Conservation (phyloP, 2,888 invertebrate genomes). For the Trissonchulus sp. region DNA sequence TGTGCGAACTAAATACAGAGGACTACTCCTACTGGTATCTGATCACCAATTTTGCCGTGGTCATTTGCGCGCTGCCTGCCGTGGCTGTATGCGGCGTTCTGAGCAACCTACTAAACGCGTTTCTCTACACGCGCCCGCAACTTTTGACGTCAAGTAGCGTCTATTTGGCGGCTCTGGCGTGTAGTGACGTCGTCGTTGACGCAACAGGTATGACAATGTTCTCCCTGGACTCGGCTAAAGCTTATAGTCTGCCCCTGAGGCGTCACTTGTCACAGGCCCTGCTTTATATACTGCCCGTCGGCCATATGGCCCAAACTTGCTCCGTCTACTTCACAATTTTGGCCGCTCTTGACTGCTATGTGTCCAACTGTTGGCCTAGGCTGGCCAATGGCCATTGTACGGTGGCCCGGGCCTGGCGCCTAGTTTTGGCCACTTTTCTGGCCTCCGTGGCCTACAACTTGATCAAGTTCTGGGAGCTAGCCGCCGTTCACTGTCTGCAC, state of each 20-base stretch:
- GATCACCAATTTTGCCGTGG: background rate
- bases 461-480: background rate
- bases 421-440: background rate
- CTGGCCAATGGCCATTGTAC: slow-evolving; percentile 42
- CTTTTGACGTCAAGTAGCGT: slow-evolving; percentile 40
- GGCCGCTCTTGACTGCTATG: slow-evolving; percentile 50
- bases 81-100: slow-evolving; percentile 8
- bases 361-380: slow-evolving; percentile 33
- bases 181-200: slow-evolving; percentile 48
- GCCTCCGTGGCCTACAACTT: background rate
- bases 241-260: slow-evolving; percentile 45
- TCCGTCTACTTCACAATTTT: slow-evolving; percentile 51
- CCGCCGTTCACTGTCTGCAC: background rate
- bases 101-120: background rate
- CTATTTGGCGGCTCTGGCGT: slow-evolving; percentile 47
- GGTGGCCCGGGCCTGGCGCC: slow-evolving; percentile 41
- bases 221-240: slow-evolving; percentile 44
- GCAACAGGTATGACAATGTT: slow-evolving; percentile 50
- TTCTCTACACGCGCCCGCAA: background rate
- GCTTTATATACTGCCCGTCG: slow-evolving; percentile 47
- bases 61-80: background rate
- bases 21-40: slow-evolving; percentile 10
- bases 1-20: slow-evolving; percentile 7
- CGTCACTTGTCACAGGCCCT: slow-evolving; percentile 46
- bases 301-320: slow-evolving; percentile 52